Base-by-base conservation (phyloP, 2,888 invertebrate genomes). In the Acanthacorydalis orientalis region DNA sequence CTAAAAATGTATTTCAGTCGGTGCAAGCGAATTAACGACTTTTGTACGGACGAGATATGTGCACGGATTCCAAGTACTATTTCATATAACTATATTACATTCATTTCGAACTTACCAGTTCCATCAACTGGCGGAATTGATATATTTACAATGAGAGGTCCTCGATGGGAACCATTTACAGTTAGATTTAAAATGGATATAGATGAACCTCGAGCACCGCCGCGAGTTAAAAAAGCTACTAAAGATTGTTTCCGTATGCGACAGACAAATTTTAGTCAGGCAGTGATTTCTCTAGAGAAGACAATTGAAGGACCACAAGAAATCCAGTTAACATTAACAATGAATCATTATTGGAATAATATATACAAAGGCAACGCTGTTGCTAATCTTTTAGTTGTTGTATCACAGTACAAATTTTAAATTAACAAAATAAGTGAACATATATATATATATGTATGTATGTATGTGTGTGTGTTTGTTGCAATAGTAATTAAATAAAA, bases 21-120 rank as follows among this genome's bases (percentile, higher is more conserved):
- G 2, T 95, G 95, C 61, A 76, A 81, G 47, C 74, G 84, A 47
- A 70, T 12, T 10, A 39, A 31, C 15, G 47, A 47, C 11, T 75
- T 76, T 37, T 68, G 75, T 23, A 74, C 78, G n/a, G 85, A 87
- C 62, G 64, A 70, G 56, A 72, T 77, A 31, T 96, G 96, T 57
- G 72, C 81, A 46, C 77, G 77, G 42, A 78, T 78, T 57, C 92
- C 96, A 0, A 77, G 88, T 42, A 84, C 88, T 46, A 86, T 86
- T 61, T 90, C 90, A 33, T 92, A 83, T 70, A 92, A 95, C 67
- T 96, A 89, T 65, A 85, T 97, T 56, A 87, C 92, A 1, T 81
- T 97, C 57, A 86, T 89, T 0, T 85, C 91, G 23, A 83, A 87
- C 60, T 68, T 87, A 47, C 80, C 80, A 46, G 72, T 90, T 37